Evolutionary conservation across 2,888 invertebrate genomes (phyloP), one percentile per base, ranked within the genome.

Genomic region (Pollenia amentaria): DNA sequence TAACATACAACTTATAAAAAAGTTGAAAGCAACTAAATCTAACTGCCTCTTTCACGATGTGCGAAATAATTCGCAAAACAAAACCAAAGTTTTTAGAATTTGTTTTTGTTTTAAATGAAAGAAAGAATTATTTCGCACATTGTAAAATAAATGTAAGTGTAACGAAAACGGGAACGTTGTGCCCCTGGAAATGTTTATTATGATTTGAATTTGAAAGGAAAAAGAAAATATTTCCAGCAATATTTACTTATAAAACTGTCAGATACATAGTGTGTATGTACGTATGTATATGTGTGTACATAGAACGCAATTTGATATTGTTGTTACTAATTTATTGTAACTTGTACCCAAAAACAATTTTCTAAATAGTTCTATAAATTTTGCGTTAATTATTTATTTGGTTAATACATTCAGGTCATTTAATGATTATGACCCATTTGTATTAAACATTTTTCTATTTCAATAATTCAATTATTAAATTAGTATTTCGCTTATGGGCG

Each of bases 401-500:
- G n/a, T 40, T n/a, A 42, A 42, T 11, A 55, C 11, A 44, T 8
- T 57, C n/a, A 60, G 7, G 40, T 2, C n/a, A 57, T 16, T 16
- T 65, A 73, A 48, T 57, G 10, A 48, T 57, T 57, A 81, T 73
- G n/a, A 51, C 55, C 29, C 3, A 65, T 51, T 60, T 70, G 40
- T 21, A 40, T 72, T 64, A n/a, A 29, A 29, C 29, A 29, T 29
- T 29, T 29, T 29, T 6, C 29, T 57, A 65, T 57, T 44, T 44
- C 18, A 48, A 55, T 72, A 64, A 70, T 64, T 62, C 69, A 55
- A 53, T 76, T 60, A 18, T 53, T 18, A 46, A 29, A 57, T 57
- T 73, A 12, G 21, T 16, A 48, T 75, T 62, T 16, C 53, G 16
- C 55, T 78, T 65, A 83, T 64, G 83, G 76, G 70, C 65, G 72